Conservation (phyloP, 2,797 vertebrate genomes). For the Lophius americanus region DNA sequence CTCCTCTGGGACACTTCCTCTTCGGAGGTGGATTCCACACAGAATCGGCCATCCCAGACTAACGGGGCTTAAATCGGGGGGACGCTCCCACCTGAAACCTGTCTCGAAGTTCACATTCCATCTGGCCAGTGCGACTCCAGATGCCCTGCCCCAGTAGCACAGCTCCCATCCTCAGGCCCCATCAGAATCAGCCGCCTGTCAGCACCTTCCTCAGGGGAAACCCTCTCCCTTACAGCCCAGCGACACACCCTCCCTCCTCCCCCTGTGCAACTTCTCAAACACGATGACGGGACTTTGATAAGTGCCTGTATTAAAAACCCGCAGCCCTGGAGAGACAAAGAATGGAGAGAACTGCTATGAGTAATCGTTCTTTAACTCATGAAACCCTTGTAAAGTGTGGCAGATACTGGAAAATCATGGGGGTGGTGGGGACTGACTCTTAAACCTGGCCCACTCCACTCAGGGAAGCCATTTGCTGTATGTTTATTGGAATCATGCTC, state of each 20-base stretch:
- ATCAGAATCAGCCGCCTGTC: constrained; percentile 50
- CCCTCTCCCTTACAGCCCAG: constrained; percentile 31
- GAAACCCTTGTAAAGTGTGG: constrained; percentile 21
- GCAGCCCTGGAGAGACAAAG: constrained; percentile 40
- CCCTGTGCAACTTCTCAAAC: constrained; percentile 37
- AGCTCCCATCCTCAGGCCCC: constrained; percentile 37
- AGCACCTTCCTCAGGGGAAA: constrained; percentile 65
- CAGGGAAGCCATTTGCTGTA: constrained; percentile 77
- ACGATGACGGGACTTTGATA: constrained; percentile 63
- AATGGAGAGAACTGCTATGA: constrained; percentile 17
- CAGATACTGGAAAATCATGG: constrained; percentile 31
- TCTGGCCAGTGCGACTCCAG: constrained; percentile 55
- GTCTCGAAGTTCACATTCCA: constrained; percentile 38
- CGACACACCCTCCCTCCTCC: constrained; percentile 37
- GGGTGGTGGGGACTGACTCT: constrained; percentile 59
- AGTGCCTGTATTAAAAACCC: constrained; percentile 75
- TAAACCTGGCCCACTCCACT: constrained; percentile 72
- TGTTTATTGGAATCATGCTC: constrained; percentile 62
- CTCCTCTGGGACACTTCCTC: constrained; percentile 45
- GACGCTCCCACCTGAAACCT: constrained; percentile 6
- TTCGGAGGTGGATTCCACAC: constrained; percentile 35
- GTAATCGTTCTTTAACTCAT: constrained; percentile 16
- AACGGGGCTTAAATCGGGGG: constrained; percentile 27
- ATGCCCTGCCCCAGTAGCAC: constrained; percentile 58
- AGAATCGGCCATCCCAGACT: constrained; percentile 31